phyloP scores from a whole-genome alignment of 92 coral and sea anemone species.

The Ricordea florida region DNA sequence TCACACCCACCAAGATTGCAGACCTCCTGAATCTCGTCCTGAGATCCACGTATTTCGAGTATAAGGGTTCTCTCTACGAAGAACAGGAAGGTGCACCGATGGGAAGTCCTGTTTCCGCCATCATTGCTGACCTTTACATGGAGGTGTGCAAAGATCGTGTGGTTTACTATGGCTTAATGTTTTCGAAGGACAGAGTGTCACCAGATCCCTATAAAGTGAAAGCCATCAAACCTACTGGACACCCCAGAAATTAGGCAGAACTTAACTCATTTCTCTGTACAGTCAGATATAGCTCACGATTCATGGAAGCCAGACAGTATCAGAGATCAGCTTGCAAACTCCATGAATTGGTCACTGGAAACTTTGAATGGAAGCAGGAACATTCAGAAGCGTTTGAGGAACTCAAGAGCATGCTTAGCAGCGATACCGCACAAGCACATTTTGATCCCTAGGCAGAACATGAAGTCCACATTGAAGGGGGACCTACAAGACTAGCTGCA shows the following conservation, averaged over 20 bases:
- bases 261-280: conserved; percentile 27
- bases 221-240: conserved; percentile 17
- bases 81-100: no score
- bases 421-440: background rate
- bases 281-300: conserved; percentile 8
- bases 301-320: conserved; percentile 25
- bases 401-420: no score
- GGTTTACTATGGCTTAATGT: conserved; percentile 30
- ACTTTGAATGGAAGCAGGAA: no score
- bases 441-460: conserved; percentile 30
- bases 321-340: background rate
- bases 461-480: conserved; percentile 30
- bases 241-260: background rate
- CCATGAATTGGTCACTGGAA: background rate
- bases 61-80: no score
- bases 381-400: no score
- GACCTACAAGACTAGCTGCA: conserved; percentile 19
- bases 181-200: conserved; percentile 33
- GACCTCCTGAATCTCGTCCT: no score
- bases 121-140: no score
- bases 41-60: no score
- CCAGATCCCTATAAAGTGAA: conserved; percentile 33
- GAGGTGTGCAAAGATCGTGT: background rate
- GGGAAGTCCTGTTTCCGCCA: no score
- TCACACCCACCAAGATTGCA: no score